A percentile compares a stretch with the other conserved stretches of the same genome.
phyloP scores from a whole-genome alignment of 2,113 vertebrate species.

The Pachycephala philippinensis region DNA sequence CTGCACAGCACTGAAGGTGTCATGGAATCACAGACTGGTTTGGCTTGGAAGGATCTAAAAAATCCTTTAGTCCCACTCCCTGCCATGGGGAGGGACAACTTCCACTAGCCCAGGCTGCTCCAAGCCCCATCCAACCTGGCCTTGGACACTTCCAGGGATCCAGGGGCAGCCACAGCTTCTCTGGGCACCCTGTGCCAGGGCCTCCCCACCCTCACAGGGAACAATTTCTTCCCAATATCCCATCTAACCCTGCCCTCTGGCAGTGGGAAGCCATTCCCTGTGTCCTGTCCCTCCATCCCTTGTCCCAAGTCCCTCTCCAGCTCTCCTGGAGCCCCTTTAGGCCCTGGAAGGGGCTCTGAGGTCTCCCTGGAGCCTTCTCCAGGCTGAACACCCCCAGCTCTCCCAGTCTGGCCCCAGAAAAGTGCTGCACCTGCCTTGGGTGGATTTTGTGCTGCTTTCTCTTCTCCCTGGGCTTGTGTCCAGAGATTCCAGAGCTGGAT shows the following conservation, averaged over 20 bases:
- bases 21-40: neutral
- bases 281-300: neutral
- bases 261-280: too few relatives aligned
- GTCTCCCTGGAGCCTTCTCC: neutral
- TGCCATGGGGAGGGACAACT: neutral
- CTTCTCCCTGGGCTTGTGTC: neutral
- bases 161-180: neutral
- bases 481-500: neutral
- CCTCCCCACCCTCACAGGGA: accelerated
- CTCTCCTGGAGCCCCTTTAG: neutral
- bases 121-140: accelerated
- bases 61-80: neutral
- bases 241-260: neutral
- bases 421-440: neutral
- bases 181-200: accelerated
- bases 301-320: neutral
- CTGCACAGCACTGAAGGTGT: too few relatives aligned
- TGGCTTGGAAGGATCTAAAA: neutral
- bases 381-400: neutral
- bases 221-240: accelerated
- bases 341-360: neutral
- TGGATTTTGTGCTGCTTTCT: neutral
- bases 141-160: neutral
- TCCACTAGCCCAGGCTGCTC: accelerated
- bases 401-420: neutral